Evolutionary conservation across 2,797 vertebrate species (phyloP), one percentile per base, ranked within the genome.

Genomic region (Adrianichthys oophorus): DNA sequence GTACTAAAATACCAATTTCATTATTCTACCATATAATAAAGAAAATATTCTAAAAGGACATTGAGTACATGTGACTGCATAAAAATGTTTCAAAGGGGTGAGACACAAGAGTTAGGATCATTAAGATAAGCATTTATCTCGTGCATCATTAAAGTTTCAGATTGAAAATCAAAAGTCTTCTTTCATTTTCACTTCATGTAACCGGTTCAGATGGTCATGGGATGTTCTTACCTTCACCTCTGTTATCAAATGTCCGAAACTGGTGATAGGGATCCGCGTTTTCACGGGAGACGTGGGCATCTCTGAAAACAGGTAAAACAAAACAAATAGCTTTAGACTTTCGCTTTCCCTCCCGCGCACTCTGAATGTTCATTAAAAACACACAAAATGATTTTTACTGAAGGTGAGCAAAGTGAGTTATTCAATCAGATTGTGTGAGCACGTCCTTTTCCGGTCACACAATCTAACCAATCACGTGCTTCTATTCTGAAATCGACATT

Each of bases 221-320:
- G 43, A 15, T 4, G 40, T 0, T 53, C 83, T 59, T 78, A 90
- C 90, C 87, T 88, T 90, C 24, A 87, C 87, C 70, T 90, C 87
- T 16, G 83, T 86, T 16, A 90, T 62, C 54, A 92, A 65, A 57
- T 89, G 89, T 18, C 88, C 90, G 41, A 89, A 87, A 41, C 90
- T 90, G 43, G 80, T 87, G 14, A 88, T 57, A 0, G 88, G 88
- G 56, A 90, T 88, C 45, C 79, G 73, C 13, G 83, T 85, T 65
- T 90, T 89, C 1, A 89, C 86, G 0, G 90, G 87, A 41, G 87
- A 88, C 1, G 71, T 89, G 64, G 87, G 85, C 84, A 90, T 90
- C 2, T 19, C 78, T 85, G 54, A 3, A 45, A 37, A 37, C 8
- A 37, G 32, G 32, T 37, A 37, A 12, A 24, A 62, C 18, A 1